Evolutionary conservation across 1,140 invertebrate species (phyloP).

Genomic region (Helicoverpa zea): DNA sequence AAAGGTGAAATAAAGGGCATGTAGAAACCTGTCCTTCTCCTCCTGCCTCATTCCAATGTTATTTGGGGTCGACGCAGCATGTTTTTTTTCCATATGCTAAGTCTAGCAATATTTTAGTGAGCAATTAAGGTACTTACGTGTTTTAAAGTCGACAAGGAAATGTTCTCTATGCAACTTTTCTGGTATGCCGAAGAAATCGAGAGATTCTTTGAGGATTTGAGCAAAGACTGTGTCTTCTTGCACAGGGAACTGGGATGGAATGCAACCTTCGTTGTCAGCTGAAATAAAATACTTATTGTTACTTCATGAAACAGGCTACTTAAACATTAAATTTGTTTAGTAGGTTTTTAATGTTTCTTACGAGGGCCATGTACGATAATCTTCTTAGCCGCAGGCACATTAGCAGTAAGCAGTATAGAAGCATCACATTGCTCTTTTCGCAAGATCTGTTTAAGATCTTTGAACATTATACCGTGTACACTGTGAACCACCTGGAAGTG

Average conservation of each 20-base stretch:
- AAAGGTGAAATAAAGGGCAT: not conserved
- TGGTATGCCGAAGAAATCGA: conserved; percentile 99
- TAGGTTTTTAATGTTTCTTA: conserved; percentile 56
- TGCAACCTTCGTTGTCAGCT: conserved; percentile 96
- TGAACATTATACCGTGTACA: conserved; percentile 99
- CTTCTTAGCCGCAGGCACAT: conserved; percentile 99
- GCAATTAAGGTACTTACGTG: conserved; percentile 92
- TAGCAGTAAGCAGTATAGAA: conserved; percentile 98
- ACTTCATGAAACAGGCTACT: too few species aligned
- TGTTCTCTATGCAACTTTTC: conserved; percentile 96
- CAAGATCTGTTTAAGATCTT: conserved; percentile 99
- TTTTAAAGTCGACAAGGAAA: conserved; percentile 99
- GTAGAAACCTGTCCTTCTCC: too few species aligned
- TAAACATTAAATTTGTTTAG: not conserved
- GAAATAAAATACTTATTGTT: conserved; percentile 53
- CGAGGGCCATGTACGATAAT: conserved; percentile 98
- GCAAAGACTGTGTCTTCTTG: conserved; percentile 99
- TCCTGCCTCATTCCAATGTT: too few species aligned
- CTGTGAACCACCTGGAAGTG: conserved; percentile 94
- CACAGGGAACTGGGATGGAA: conserved; percentile 99
- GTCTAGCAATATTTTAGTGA: too few species aligned
- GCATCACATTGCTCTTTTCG: conserved; percentile 99
- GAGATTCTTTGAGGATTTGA: conserved; percentile 97
- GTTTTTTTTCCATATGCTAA: too few species aligned
- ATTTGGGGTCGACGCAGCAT: too few species aligned